A percentile compares a stretch with the other conserved stretches of the same genome.
Conservation (phyloP, 2,888 invertebrate genomes). For the Belgica antarctica region DNA sequence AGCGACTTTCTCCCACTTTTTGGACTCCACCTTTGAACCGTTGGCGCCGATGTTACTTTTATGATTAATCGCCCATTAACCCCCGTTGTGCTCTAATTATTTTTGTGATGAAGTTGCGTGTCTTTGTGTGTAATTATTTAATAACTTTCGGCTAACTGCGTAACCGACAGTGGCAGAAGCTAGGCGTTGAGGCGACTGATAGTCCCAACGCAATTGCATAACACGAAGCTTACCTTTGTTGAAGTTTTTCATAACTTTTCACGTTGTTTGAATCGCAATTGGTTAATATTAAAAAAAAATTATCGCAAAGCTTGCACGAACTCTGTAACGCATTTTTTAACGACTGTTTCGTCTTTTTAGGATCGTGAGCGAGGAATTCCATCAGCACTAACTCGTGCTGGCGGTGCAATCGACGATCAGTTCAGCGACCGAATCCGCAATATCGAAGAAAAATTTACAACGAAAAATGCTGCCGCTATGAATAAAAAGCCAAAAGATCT, state of each 20-base stretch:
- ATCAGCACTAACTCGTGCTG: conserved; percentile 51
- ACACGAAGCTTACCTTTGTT: neutral
- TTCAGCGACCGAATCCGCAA: conserved; percentile 62
- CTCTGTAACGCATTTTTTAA: conserved; percentile 12
- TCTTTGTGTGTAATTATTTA: conserved; percentile 12
- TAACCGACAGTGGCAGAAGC: too few relatives aligned
- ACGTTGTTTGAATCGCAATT: neutral
- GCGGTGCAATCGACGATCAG: conserved; percentile 51
- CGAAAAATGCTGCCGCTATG: conserved; percentile 57
- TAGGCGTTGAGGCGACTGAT: neutral
- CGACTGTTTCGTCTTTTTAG: conserved; percentile 46
- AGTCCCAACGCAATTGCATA: neutral
- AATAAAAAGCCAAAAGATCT: conserved; percentile 83
- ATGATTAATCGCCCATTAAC: conserved; percentile 16
- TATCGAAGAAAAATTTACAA: conserved; percentile 76
- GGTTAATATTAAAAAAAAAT: conserved; percentile 16
- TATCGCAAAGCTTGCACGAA: neutral
- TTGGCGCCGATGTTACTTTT: neutral
- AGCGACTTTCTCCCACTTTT: too few relatives aligned
- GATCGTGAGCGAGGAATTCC: conserved; percentile 55
- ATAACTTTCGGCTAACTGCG: neutral
- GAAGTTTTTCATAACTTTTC: conserved; percentile 22
- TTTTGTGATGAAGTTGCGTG: conserved; percentile 12
- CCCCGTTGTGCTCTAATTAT: conserved; percentile 39
- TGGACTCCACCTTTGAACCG: neutral